Base-by-base conservation (phyloP, 2,888 invertebrate genomes). In the Stramonita haemastoma region DNA sequence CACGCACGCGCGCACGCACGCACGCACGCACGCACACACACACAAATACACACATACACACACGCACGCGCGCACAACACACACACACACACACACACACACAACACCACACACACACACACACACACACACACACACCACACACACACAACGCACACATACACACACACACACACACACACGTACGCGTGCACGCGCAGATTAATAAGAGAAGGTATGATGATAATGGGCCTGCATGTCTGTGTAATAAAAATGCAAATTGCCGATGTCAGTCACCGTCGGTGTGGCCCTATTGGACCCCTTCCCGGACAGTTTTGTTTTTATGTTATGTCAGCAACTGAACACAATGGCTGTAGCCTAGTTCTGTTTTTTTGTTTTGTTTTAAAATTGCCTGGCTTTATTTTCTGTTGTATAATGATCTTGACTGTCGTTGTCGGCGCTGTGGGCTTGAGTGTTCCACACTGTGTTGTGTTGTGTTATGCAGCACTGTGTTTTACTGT, bases 11-110 rank as follows among this genome's bases (percentile, higher is more conserved):
- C 57, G 29, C 29, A 66, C 86, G 66, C 86, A 86, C 70, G 66
- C 70, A 86, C 86, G 19, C 86, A 86, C 86, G 56, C 86, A 86
- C 66, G 29, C 32, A 66, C 32, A 60, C 66, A 86, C 66, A 46
- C 86, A 86, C 86, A n/a, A 60, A 60, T 11, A n/a, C 66, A n/a
- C 86, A 22, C 86, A 19, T 66, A 19, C 86, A 66, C 86, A 17
- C 86, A 86, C 66, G 6, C 86, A 66, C 86, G 32, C 86, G 32
- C 86, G 8, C 85, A 85, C 85, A 2, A 46, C 46, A 46, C 46
- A 8, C 46, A 46, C 46, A 46, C 46, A 46, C 46, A 46, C 46
- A 8, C 46, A 46, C 46, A 8, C 46, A 46, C 46, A 8, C 46
- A 8, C 6, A 8, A n/a, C n/a, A n/a, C n/a, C 57, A 85, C 85